Conservation (phyloP, 2,888 invertebrate species). For the Odontothrips loti region DNA sequence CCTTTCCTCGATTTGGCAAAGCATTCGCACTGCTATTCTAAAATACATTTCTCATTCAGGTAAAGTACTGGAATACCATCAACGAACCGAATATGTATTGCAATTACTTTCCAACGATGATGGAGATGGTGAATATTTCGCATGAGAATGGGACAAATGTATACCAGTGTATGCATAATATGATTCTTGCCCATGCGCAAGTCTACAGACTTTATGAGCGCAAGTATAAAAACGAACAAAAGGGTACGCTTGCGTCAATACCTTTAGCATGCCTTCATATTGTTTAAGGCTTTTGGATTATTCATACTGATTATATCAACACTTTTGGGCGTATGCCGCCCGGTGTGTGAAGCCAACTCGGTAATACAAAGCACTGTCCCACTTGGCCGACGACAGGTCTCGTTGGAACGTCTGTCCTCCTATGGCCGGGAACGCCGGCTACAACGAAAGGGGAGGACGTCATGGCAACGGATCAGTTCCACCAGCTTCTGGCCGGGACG, state of each 20-base stretch:
- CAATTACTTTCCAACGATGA: background rate
- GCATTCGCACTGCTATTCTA: too few species aligned
- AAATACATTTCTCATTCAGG: background rate
- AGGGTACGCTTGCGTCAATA: background rate
- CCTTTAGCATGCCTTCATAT: too few species aligned
- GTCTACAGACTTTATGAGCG: background rate
- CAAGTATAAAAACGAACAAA: background rate
- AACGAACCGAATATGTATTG: background rate
- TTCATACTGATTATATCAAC: too few species aligned
- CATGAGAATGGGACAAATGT: too few species aligned
- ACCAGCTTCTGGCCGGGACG: background rate
- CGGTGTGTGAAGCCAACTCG: too few species aligned
- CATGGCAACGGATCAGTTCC: background rate
- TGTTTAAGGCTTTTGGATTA: too few species aligned
- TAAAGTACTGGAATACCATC: background rate
- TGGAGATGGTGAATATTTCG: too few species aligned
- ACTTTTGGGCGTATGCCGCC: too few species aligned
- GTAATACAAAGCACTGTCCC: too few species aligned
- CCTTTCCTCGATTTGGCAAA: too few species aligned
- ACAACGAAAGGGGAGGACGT: background rate
- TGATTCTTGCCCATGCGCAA: background rate
- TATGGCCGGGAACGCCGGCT: background rate
- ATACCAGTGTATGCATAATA: background rate
- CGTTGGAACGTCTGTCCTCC: background rate
- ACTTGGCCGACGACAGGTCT: too few species aligned